These are phyloP conservation scores for Euclidia mi DNA, from an alignment of 2,888 invertebrate genomes.

Conservation along the genomic window DNA sequence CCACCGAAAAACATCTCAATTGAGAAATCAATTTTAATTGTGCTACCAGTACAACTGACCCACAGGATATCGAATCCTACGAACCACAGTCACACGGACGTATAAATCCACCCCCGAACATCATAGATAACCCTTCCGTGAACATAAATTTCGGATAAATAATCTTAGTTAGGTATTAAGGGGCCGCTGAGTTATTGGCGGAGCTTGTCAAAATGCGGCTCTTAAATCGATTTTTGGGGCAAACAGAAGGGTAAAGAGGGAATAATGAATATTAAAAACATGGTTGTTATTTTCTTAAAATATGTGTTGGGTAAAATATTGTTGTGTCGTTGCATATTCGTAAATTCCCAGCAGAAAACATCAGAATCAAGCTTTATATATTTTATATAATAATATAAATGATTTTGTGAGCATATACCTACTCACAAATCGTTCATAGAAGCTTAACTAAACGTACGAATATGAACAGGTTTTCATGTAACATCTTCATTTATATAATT, in stretches of 20 bases:
- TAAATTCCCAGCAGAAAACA: no score
- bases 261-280: background rate
- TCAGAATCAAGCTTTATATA: no score
- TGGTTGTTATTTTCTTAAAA: background rate
- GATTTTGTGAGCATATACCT: no score
- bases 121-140: conserved; percentile 76
- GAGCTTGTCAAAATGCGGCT: conserved; percentile 47
- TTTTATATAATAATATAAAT: no score
- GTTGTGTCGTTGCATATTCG: no score
- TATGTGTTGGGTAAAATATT: background rate
- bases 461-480: no score
- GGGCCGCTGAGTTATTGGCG: conserved; percentile 59
- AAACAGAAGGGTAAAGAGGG: conserved; percentile 4
- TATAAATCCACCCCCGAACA: conserved; percentile 73
- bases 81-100: conserved; percentile 63
- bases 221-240: conserved; percentile 33
- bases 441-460: no score
- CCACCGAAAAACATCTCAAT: no score
- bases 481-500: no score
- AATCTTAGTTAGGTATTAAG: conserved; percentile 74
- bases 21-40: background rate
- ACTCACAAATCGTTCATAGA: no score
- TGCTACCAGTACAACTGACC: conserved; percentile 45
- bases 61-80: conserved; percentile 74
- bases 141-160: conserved; percentile 79